Base-by-base conservation (phyloP, 2,888 invertebrate species). In the Acrobasis repandana region DNA sequence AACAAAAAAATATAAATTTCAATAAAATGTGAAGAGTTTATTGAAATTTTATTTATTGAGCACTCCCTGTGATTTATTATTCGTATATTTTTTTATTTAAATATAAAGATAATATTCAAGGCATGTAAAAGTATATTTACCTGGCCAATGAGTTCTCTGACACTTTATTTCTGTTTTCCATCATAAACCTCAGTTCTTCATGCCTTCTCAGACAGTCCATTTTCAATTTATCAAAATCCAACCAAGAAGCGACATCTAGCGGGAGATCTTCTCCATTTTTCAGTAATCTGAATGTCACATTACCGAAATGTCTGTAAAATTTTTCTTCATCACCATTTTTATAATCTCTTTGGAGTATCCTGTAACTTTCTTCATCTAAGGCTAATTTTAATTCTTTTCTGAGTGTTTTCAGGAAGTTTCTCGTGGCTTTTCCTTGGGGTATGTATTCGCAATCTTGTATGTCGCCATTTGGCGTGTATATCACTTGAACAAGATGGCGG, bases 371-470 rank as follows among this genome's bases (percentile, higher is more conserved):
- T 68, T 91, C 90, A 50, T 89, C 86, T 67, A 91, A 65, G 0
- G 89, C 90, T 61, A 79, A 59, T 81, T 90, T 92, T 63, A 94
- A 76, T 81, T 95, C 95, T 75, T 88, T 87, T 72, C 93, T 85
- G 76, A 95, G 89, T 34, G 90, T 91, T 80, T 88, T 88, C 61
- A 95, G 83, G 84, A 95, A 95, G 72, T 93, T 89, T 77, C 89
- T 86, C 0, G 94, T 93, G 48, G 93, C 85, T 79, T 86, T 90
- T 36, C 83, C 82, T 69, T 94, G 93, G 4, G 93, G 88, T 60
- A 95, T 86, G 77, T 93, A 94, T 79, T 95, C 95, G 82, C 96
- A 96, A 85, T 95, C 95, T 76, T 93, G 92, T 6, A 95, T 85
- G 62, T 82, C 87, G 70, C 93, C 93, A 72, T 92, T 90, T 72